Evolutionary conservation across 2,113 vertebrate species (phyloP), one percentile per base, ranked within the genome.

Genomic region (Ctenodactylus gundi): DNA sequence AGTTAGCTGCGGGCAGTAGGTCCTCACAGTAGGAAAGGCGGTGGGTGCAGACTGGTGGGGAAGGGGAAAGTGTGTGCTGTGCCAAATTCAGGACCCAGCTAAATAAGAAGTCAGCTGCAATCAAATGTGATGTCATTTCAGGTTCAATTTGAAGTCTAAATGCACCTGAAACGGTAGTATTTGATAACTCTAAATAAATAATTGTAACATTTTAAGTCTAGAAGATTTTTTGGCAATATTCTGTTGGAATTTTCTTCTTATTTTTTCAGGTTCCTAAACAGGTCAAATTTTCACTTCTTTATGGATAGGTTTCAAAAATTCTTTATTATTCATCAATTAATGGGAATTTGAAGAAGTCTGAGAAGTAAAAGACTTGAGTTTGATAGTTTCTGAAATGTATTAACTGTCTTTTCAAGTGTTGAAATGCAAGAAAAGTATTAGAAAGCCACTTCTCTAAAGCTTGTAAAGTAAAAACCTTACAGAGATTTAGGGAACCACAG

Each of bases 201-300:
- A 72, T 88, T 39, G 13, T 68, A 68, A 62, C 9, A 53, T 65
- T 86, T 60, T 49, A 4, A n/a, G 67, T 41, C 31, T 44, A 90
- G 84, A 92, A 68, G 81, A 88, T 34, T 94, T 91, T 96, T 91
- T 88, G 88, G n/a, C 65, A 94, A 49, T 49, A 62, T 90, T 96
- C 95, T 97, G 31, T 93, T 88, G 78, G 13, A 86, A 57, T 27
- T 62, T 7, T 75, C 75, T 91, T 44, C 90, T 81, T 68, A 94
- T 67, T 75, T 86, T 85, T 94, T n/a, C 91, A 87, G 85, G 81
- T 80, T 93, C 60, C 55, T 95, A 91, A 44, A 85, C 80, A 97
- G 94, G n/a, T 91, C 75, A 58, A 81, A 94, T 93, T 95, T 64
- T 60, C 1, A 76, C 46, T 96, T 93, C 41, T 86, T 73, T 57